Percentiles rank a stretch among this genome's conserved stretches.
Conservation (phyloP, 2,888 invertebrate genomes). For the Nesidiocoris tenuis region DNA sequence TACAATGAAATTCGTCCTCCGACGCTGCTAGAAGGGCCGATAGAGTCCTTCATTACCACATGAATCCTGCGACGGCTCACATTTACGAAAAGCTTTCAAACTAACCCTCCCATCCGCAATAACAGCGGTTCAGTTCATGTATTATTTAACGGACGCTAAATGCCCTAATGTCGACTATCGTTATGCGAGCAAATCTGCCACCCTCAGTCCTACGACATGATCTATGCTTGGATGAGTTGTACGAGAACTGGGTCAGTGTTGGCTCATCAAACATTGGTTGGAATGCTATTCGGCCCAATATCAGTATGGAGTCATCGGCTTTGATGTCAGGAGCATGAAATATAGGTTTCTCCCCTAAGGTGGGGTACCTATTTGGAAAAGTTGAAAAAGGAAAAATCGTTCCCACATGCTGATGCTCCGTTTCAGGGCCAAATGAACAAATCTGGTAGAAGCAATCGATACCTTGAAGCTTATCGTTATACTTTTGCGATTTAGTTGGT, state of each 20-base stretch:
- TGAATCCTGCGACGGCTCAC: conserved; percentile 25
- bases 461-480: too few species aligned
- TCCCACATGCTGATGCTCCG: too few species aligned
- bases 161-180: conserved; percentile 3
- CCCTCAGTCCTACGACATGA: not conserved
- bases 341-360: too few species aligned
- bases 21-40: conserved; percentile 1
- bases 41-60: conserved; percentile 38
- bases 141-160: conserved; percentile 30
- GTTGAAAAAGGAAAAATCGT: not conserved
- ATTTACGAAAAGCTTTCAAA: conserved; percentile 10
- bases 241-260: not conserved
- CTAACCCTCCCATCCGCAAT: not conserved
- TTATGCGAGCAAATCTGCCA: conserved; percentile 1
- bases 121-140: conserved; percentile 13
- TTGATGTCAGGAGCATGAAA: too few species aligned
- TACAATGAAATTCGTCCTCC: conserved; percentile 36
- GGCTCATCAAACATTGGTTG: not conserved
- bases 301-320: too few species aligned
- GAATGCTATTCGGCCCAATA: too few species aligned
- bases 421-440: too few species aligned
- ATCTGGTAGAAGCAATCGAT: too few species aligned
- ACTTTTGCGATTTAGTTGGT: too few species aligned
- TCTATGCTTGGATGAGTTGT: not conserved
- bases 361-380: too few species aligned